Evolutionary conservation across 2,797 vertebrate species (phyloP), one percentile per base, ranked within the genome.

Genomic region (Megaceryle alcyon): DNA sequence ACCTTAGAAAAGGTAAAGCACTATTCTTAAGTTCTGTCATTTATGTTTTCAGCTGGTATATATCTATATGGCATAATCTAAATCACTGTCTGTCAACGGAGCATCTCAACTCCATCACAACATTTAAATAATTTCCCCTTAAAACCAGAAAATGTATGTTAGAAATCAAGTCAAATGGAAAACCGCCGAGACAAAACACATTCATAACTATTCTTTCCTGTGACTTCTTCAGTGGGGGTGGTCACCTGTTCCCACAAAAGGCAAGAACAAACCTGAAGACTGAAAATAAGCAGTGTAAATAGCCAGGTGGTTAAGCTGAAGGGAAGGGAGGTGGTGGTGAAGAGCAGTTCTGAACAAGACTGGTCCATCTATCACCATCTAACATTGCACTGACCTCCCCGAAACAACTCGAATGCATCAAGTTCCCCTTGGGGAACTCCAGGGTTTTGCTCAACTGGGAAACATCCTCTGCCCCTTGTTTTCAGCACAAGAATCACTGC

Each of bases 381-480:
- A 57, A 28, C 18, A n/a, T 12, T 31, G 1, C 12, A 2, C 44
- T 17, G 39, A 49, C 22, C 48, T 31, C 49, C 43, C 59, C 4
- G 15, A 23, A 76, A 76, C 2, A 2, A 46, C 26, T 12, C 7
- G 0, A 37, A 48, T 3, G 1, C 43, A 31, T 10, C 1, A 0
- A 21, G 39, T 7, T 75, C 39, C n/a, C 17, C 69, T 14, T 14
- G 28, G 35, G 21, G n/a, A 57, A 57, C 53, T 51, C 31, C 33
- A 17, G 31, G 15, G 35, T 23, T 86, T 60, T 82, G 19, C 63
- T 72, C 1, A 0, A 13, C n/a, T n/a, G 26, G 33, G 37, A 57
- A 69, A 18, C 9, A 14, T 28, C n/a, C 25, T 41, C 14, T 35
- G 21, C 5, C 7, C 31, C 65, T n/a, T 2, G 1, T 6, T 46